phyloP scores from a whole-genome alignment of 2,888 invertebrate species.

The Maniola hyperantus region DNA sequence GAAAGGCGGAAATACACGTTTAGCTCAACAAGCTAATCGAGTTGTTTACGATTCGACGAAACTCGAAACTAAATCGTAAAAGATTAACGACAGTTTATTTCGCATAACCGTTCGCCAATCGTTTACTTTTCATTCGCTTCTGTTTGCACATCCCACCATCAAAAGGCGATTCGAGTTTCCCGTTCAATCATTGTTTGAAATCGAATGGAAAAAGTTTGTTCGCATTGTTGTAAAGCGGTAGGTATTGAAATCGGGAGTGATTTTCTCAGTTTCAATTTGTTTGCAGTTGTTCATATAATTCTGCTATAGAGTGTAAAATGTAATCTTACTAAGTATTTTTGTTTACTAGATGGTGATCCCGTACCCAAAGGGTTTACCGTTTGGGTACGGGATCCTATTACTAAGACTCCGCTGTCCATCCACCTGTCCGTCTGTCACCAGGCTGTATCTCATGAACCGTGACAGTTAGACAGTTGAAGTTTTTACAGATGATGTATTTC shows the following conservation, averaged over 20 bases:
- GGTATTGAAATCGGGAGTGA: background rate
- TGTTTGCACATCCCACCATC: constrained; percentile 39
- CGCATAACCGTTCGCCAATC: constrained; percentile 12
- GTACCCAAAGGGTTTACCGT: too few relatives aligned
- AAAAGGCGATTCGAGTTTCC: constrained; percentile 37
- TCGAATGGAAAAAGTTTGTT: constrained; percentile 32
- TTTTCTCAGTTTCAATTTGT: background rate
- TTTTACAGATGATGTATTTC: too few relatives aligned
- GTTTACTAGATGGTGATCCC: background rate
- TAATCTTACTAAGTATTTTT: background rate
- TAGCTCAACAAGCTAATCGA: constrained; percentile 1
- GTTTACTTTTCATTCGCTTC: constrained; percentile 39
- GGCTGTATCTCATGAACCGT: too few relatives aligned
- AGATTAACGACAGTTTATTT: constrained; percentile 26
- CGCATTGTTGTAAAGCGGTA: constrained; percentile 18
- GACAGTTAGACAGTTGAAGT: too few relatives aligned
- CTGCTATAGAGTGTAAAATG: background rate
- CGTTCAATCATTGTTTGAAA: constrained; percentile 37
- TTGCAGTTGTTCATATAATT: background rate
- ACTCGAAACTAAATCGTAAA: constrained; percentile 31
- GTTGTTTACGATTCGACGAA: constrained; percentile 15
- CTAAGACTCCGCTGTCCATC: too few relatives aligned
- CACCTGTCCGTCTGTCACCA: too few relatives aligned
- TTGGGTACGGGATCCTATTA: too few relatives aligned
- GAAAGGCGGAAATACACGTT: background rate